phyloP scores from a whole-genome alignment of 2,797 vertebrate genomes.

The Lacerta bilineata region DNA sequence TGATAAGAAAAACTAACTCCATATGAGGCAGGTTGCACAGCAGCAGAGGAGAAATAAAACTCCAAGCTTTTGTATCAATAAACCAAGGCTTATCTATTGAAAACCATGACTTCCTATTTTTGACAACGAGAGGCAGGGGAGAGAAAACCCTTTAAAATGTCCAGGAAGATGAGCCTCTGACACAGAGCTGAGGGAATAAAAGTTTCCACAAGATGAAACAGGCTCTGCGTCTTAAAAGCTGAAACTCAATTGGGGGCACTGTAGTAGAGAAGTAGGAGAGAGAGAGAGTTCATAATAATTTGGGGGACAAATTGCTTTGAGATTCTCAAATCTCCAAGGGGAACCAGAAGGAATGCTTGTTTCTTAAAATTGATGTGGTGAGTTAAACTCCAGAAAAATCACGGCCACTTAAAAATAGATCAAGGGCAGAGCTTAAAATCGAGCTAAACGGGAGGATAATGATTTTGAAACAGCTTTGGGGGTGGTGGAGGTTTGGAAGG shows the following conservation, averaged over 20 bases:
- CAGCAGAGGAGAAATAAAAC: constrained; percentile 15
- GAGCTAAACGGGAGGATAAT: constrained; percentile 40
- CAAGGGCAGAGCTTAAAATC: constrained; percentile 57
- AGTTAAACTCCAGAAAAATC: constrained; percentile 62
- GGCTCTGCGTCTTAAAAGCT: constrained; percentile 49
- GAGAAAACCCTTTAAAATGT: constrained; percentile 13
- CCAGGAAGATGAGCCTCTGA: constrained; percentile 11
- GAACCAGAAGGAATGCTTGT: constrained; percentile 62
- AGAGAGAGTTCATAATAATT: constrained; percentile 60
- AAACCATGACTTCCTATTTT: constrained; percentile 30
- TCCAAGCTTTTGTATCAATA: neutral
- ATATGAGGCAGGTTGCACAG: neutral
- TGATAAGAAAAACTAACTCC: constrained; percentile 5
- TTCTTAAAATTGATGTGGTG: constrained; percentile 63
- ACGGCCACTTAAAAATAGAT: constrained; percentile 60
- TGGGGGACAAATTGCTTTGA: constrained; percentile 63
- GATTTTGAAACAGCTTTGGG: constrained; percentile 43
- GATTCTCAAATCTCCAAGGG: constrained; percentile 59
- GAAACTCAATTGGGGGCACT: constrained; percentile 55
- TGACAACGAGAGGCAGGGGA: neutral
- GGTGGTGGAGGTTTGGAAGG: constrained; percentile 32
- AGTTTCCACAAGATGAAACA: constrained; percentile 48
- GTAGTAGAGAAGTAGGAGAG: constrained; percentile 47
- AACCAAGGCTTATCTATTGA: constrained; percentile 39
- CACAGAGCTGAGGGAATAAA: constrained; percentile 46